Evolutionary conservation across 1,140 invertebrate genomes (phyloP), one percentile per base, ranked within the genome.

Genomic region (Lepidurus arcticus): DNA sequence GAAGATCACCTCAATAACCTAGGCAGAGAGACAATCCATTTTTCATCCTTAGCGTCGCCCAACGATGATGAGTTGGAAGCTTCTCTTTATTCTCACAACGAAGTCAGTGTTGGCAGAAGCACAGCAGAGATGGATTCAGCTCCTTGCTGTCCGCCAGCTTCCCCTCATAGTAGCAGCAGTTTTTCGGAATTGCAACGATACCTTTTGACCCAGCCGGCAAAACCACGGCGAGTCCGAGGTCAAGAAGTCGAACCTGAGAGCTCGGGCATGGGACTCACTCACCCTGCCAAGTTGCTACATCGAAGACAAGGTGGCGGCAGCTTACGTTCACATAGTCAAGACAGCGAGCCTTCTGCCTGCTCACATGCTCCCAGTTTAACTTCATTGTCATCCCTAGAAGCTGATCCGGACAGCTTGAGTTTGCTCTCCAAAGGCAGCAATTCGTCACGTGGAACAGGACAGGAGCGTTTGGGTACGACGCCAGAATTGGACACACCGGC

Each of bases 291-390:
- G 21, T 13, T 21, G 21, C 16, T 65, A 65, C 53, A 65, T 21
- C 53, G 53, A 16, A 65, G 21, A 21, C 53, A 21, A 65, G 53
- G 53, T 21, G 53, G 53, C 0, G 73, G 78, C 78, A 78, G 78
- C 43, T 75, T 78, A 74, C 43, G 78, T n/a, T 78, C 78, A 10
- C 74, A 78, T 73, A 78, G 78, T 45, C 78, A 78, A 74, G 78
- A 78, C 44, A 78, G 78, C 24, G 78, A 78, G 43, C 44, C n/a
- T 34, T 75, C 73, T 13, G 73, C 44, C n/a, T 47, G 75, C 75
- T 75, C 73, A 10, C 78, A 78, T 45, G 75, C 78, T 8, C 78
- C 78, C 7, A 75, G 73, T n/a, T 34, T 78, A 74, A 78, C 78
- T 5, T 78, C 78, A 2, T 43, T 78, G 2, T 78, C 78, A 1